Evolutionary conservation across 2,113 vertebrate species (phyloP).

Genomic region (Macquaria ambigua): DNA sequence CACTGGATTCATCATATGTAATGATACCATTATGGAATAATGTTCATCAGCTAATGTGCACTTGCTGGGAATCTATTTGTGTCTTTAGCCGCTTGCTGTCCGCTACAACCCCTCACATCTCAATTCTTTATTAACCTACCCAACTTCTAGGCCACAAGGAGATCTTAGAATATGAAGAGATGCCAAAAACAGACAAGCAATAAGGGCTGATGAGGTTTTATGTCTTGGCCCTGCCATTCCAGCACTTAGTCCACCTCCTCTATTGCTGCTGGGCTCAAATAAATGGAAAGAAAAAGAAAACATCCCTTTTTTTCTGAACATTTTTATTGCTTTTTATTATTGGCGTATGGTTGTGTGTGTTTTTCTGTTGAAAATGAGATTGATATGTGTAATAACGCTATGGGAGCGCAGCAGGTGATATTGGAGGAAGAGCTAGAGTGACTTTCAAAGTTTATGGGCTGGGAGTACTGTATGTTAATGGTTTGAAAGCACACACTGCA

Average conservation of each 20-base stretch:
- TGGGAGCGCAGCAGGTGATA: conserved; percentile 51
- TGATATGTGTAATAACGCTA: conserved; percentile 72
- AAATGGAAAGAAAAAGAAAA: conserved; percentile 72
- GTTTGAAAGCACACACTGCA: conserved; percentile 12
- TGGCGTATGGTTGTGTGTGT: conserved; percentile 52
- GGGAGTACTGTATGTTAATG: conserved; percentile 8
- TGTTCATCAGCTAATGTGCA: conserved; percentile 77
- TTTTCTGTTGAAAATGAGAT: conserved; percentile 57
- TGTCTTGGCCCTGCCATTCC: conserved; percentile 56
- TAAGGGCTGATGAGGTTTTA: conserved; percentile 78
- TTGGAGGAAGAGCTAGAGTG: conserved; percentile 34
- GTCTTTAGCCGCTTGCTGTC: conserved; percentile 65
- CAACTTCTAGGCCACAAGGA: conserved; percentile 62
- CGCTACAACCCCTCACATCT: conserved; percentile 58
- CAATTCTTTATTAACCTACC: conserved; percentile 63
- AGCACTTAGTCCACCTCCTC: conserved; percentile 51
- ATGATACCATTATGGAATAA: conserved; percentile 80
- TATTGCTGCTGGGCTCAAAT: conserved; percentile 73
- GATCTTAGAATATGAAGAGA: conserved; percentile 67
- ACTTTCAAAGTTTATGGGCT: conserved; percentile 46
- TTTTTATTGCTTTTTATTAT: conserved; percentile 82
- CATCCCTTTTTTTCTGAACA: conserved; percentile 45
- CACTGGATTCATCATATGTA: conserved; percentile 76
- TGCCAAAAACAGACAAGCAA: conserved; percentile 73
- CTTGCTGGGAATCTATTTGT: conserved; percentile 71